Conservation (phyloP, 2,888 invertebrate genomes). For the Cylindroiulus punctatus region DNA sequence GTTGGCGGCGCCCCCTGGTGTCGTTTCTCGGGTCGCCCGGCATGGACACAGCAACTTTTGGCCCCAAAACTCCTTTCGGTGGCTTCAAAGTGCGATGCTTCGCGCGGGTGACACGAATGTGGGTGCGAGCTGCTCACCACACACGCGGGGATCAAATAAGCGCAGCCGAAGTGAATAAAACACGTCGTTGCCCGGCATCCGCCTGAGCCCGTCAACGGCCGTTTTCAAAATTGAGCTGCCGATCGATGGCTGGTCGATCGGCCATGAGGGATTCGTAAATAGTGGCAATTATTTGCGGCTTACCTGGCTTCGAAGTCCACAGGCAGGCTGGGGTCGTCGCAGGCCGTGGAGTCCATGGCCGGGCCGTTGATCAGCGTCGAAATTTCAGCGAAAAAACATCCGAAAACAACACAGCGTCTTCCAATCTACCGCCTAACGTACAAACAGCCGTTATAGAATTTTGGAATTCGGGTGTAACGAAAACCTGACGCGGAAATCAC, state of each 20-base stretch:
- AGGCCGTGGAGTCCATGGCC: not conserved
- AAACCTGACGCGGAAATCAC: no score
- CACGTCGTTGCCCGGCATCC: not conserved
- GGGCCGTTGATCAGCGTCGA: not conserved
- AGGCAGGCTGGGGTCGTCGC: not conserved
- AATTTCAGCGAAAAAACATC: not conserved
- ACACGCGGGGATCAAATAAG: no score
- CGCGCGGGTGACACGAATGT: not conserved
- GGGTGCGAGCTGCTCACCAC: not conserved
- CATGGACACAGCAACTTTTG: not conserved
- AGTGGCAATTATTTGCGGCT: not conserved
- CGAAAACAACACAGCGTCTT: not conserved
- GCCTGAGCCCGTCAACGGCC: not conserved
- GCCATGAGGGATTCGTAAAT: not conserved
- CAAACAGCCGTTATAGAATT: no score
- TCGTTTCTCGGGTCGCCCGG: not conserved
- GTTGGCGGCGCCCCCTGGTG: constrained; percentile 6
- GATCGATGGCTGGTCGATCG: not conserved
- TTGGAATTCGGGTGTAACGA: no score
- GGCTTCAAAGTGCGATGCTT: not conserved
- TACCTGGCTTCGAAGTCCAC: constrained; percentile 3
- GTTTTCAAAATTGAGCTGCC: not conserved
- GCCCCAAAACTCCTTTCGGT: not conserved
- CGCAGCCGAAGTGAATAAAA: not conserved
- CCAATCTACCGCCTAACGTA: constrained; percentile 28